Evolutionary conservation across 2,888 invertebrate species (phyloP).

Genomic region (Anarsia innoxiella): DNA sequence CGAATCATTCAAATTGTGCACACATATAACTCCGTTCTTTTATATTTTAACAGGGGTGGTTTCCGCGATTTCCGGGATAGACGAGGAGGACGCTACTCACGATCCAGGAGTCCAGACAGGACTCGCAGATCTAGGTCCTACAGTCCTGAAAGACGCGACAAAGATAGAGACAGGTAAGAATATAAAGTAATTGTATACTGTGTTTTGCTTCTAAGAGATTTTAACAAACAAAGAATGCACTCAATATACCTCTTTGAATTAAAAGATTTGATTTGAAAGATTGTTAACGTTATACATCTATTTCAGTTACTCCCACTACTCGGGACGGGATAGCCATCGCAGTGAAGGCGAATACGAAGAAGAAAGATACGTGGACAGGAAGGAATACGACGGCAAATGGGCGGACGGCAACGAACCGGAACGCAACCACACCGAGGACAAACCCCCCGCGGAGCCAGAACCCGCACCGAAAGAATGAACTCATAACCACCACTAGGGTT

Average conservation of each 20-base stretch:
- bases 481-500: slow-evolving; percentile 3
- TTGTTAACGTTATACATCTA: too few relatives aligned
- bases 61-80: slow-evolving; percentile 82
- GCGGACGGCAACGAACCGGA: slow-evolving; percentile 75
- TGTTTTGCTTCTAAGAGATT: too few relatives aligned
- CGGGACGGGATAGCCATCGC: slow-evolving; percentile 63
- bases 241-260: too few relatives aligned
- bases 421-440: slow-evolving; percentile 44
- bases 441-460: slow-evolving; percentile 42
- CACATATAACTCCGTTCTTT: too few relatives aligned
- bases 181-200: too few relatives aligned
- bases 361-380: slow-evolving; percentile 75
- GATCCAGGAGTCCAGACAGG: slow-evolving; percentile 75
- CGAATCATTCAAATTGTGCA: too few relatives aligned
- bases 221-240: too few relatives aligned
- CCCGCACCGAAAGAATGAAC: slow-evolving; percentile 55
- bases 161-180: slow-evolving; percentile 64
- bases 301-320: slow-evolving; percentile 60
- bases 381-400: slow-evolving; percentile 80
- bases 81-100: slow-evolving; percentile 70
- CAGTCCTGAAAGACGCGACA: slow-evolving; percentile 64
- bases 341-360: slow-evolving; percentile 72
- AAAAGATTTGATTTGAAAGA: too few relatives aligned
- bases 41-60: slow-evolving; percentile 38
- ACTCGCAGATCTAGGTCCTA: slow-evolving; percentile 64